Base-by-base conservation (phyloP, 2,888 invertebrate genomes). In the Limnephilus lunatus region DNA sequence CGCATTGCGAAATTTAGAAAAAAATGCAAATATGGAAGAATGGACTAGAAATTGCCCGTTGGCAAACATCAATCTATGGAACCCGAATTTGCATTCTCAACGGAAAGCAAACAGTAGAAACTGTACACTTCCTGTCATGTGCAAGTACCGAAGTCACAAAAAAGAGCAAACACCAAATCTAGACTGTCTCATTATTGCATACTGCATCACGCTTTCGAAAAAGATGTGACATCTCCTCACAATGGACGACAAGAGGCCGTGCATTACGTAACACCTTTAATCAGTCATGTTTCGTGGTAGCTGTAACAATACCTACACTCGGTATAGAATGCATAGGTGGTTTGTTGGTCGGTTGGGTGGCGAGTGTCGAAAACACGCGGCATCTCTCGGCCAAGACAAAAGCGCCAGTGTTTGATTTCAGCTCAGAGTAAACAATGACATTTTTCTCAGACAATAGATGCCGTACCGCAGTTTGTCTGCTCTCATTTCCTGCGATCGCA, bases 401-500 rank as follows among this genome's bases (percentile, higher is more conserved):
- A 89, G 88, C 68, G 35, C 35, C 81, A 89, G 88, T 89, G 32
- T 89, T 89, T 89, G 88, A 89, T 89, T 89, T 89, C 88, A 89
- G 30, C 80, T 89, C 32, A 19, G 80, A 80, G 80, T 31, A 89
- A 89, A 89, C 88, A 89, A 89, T 89, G 88, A 89, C 88, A 89
- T 89, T 89, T 89, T 89, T 89, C 88, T 89, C 80, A 89, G 35
- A 89, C 88, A 89, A 89, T 80, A 35, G 88, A 32, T 89, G 14
- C 88, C 81, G 80, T 32, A 35, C 81, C 81, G 88, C 80, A 89
- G 68, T 89, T 80, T 25, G 88, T 80, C 35, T 81, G 88, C 88
- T 89, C 88, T 80, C 80, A 14, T 89, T 89, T 89, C 88, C 88
- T 89, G 88, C 88, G 35, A 80, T 80, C 68, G 68, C n/a, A 35